Evolutionary conservation across 2,113 vertebrate genomes (phyloP), one percentile per base, ranked within the genome.

Genomic region (Elanus axillaris): DNA sequence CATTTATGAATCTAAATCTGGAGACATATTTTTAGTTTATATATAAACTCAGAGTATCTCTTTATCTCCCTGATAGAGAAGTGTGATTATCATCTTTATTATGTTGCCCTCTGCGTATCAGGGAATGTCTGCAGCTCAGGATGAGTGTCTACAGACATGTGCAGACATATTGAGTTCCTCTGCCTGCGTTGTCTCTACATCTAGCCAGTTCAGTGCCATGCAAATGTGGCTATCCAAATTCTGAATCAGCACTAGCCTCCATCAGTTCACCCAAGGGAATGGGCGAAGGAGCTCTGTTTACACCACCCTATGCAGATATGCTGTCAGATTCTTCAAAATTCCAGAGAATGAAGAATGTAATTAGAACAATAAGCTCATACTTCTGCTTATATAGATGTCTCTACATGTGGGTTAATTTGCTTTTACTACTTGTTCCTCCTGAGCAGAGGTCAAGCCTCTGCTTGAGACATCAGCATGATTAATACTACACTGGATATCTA

Each of bases 201-300:
- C 89, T 77, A 15, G 38, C 50, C 47, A 32, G 76, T 55, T 47
- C 76, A 94, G 63, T 80, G 56, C 95, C 60, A 25, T 93, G 89
- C 89, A 94, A 93, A 89, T 88, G 42, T 27, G 60, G 71, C 79
- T 63, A 3, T 43, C 47, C 63, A 42, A 43, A 83, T 94, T 96
- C 79, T 93, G 88, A 95, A 84, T 96, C 91, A 96, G 83, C 83
- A 62, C n/a, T 38, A 25, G 47, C 56, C 43, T 86, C 47, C 84
- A 77, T 88, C 83, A 63, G 52, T 87, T 94, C 89, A 84, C 32
- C 79, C 55, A 50, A 74, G 68, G 86, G 64, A 83, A 86, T 71
- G 68, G 83, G 72, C 4, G 13, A 58, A 88, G 68, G 38, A 95
- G 68, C 63, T 74, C 63, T 94, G 22, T 84, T 95, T 71, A 74